Evolutionary conservation across 1,140 invertebrate genomes (phyloP), one percentile per base, ranked within the genome.

Genomic region (Caenorhabditis remanei): DNA sequence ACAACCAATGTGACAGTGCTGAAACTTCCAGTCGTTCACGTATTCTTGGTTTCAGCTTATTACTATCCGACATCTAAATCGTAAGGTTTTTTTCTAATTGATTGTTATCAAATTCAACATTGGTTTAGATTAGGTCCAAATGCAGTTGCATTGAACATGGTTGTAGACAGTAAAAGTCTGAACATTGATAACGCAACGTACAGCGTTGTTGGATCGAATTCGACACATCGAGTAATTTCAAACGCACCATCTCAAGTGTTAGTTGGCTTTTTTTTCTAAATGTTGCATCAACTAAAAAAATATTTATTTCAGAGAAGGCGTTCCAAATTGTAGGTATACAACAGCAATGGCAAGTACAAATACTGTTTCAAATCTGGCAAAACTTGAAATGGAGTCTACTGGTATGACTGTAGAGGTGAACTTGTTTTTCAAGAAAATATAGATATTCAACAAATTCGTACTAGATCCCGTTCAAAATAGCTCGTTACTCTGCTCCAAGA

Each of bases 61-160:
- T 84, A 84, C 41, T 84, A 84, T 84, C 83, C 83, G 0, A 61
- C 13, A 11, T 84, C 83, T 14, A 61, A 84, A 43, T 56, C 50
- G 83, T 84, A 40, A 56, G 82, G 32, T 53, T 24, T 8, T 19
- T 67, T 67, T 14, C 7, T 5, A 43, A 67, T 43, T 67, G 32
- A 32, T 32, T 32, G 32, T 16, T 41, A 32, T 84, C 14, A 16
- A 43, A 19, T 43, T 5, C 5, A 11, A 41, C 3, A 19, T 13
- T 58, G 16, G 14, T 84, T 84, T n/a, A 84, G 83, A 40, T 19
- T 84, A n/a, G 83, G 83, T 4, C 4, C 13, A 7, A 84, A 84
- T n/a, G 56, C 50, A 13, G 24, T 84, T 14, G 83, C 83, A 13
- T n/a, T 84, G 9, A 46, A 58, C 43, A 67, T 67, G 65, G 65